Conservation (phyloP, 2,113 vertebrate species). For the Rhodinocichla rosea region DNA sequence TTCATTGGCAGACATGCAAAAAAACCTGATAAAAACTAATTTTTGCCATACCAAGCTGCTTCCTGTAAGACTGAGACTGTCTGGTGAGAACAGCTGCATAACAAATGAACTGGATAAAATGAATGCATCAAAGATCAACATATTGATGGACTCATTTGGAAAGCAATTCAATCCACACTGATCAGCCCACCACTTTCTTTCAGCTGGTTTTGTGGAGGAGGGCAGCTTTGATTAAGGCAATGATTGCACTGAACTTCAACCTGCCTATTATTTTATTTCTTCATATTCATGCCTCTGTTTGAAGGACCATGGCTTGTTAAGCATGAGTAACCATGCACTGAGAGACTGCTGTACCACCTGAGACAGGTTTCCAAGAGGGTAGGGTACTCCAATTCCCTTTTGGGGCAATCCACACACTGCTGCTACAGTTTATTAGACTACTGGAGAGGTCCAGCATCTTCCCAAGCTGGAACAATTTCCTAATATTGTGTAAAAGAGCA, state of each 20-base stretch:
- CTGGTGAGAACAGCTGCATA: neutral
- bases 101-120: neutral
- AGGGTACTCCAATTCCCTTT: neutral
- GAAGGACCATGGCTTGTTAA: neutral
- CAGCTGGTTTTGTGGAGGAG: neutral
- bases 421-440: neutral
- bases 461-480: neutral
- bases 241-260: neutral
- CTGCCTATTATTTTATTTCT: neutral
- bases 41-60: neutral
- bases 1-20: neutral
- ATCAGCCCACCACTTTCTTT: neutral
- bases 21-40: neutral
- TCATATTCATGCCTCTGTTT: neutral
- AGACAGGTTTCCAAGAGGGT: neutral
- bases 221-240: neutral
- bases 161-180: neutral
- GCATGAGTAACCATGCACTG: neutral
- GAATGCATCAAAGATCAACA: neutral
- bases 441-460: neutral
- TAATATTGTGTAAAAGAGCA: neutral
- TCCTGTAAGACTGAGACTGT: neutral
- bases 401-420: neutral
- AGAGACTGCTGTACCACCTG: neutral
- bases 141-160: neutral